phyloP scores from a whole-genome alignment of 2,888 invertebrate genomes.

The Thymelicus acteon region DNA sequence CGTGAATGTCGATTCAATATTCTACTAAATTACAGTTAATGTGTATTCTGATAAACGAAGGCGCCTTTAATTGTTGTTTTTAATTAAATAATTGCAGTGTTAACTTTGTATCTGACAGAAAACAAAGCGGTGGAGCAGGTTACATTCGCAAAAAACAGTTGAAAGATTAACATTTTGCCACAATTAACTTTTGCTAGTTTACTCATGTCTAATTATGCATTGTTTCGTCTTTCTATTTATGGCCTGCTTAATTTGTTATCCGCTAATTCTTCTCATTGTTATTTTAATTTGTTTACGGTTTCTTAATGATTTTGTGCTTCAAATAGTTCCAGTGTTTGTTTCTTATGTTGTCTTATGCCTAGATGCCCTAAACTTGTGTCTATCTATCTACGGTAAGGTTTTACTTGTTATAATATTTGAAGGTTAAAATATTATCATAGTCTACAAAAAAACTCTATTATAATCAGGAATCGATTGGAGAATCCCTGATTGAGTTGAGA shows the following conservation, averaged over 20 bases:
- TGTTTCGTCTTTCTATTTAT: slow-evolving; percentile 18
- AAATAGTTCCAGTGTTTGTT: too few species aligned
- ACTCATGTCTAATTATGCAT: slow-evolving; percentile 27
- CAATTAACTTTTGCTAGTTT: slow-evolving; percentile 24
- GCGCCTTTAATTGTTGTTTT: slow-evolving; percentile 34
- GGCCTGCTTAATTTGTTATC: neutral
- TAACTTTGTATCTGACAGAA: slow-evolving; percentile 24
- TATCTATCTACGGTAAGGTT: too few species aligned
- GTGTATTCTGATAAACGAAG: slow-evolving; percentile 23
- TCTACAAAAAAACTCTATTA: too few species aligned
- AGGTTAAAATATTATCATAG: too few species aligned
- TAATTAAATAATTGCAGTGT: slow-evolving; percentile 31
- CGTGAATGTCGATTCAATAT: slow-evolving; percentile 33
- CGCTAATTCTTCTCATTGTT: slow-evolving; percentile 5
- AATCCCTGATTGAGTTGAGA: too few species aligned
- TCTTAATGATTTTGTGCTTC: neutral
- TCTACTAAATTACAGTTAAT: slow-evolving; percentile 31
- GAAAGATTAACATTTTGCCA: slow-evolving; percentile 24
- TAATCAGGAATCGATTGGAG: too few species aligned
- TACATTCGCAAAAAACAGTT: slow-evolving; percentile 24
- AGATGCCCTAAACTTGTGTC: too few species aligned
- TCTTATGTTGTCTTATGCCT: too few species aligned
- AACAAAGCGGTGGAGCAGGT: slow-evolving; percentile 19
- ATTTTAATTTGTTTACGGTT: neutral
- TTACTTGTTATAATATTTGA: too few species aligned